Evolutionary conservation across 2,797 vertebrate species (phyloP).

Genomic region (Malurus splendens): DNA sequence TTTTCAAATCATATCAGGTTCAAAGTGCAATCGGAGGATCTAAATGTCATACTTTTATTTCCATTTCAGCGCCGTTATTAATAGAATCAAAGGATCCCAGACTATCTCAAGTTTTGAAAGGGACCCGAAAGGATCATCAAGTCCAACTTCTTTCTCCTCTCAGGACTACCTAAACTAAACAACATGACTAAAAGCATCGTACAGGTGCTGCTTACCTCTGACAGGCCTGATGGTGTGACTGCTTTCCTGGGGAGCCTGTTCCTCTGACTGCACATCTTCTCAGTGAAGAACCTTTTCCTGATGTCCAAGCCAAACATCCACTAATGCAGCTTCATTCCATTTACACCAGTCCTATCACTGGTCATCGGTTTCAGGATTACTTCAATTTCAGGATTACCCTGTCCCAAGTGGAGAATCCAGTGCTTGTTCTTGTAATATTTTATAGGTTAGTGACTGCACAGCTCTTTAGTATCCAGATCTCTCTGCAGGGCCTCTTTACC

Average conservation of each 20-base stretch:
- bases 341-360: not conserved
- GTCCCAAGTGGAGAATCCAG: not conserved
- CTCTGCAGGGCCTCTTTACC: not conserved
- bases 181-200: not conserved
- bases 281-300: not conserved
- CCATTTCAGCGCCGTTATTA: not conserved
- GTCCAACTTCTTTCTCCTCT: fast-evolving
- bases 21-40: not conserved
- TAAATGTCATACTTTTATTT: not conserved
- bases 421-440: not conserved
- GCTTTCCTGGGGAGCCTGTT: not conserved
- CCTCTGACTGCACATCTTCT: not conserved
- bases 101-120: not conserved
- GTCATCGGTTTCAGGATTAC: not conserved
- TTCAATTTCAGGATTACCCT: not conserved
- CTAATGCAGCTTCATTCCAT: not conserved
- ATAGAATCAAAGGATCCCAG: not conserved
- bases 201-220: not conserved
- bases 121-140: not conserved
- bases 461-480: not conserved
- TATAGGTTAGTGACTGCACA: not conserved
- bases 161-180: not conserved
- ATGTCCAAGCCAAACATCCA: not conserved
- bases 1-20: not conserved
- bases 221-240: not conserved